A percentile compares a stretch with the other conserved stretches of the same genome.
These are phyloP conservation scores for Petrolisthes manimaculis DNA, from an alignment of 2,888 invertebrate genomes.

Conservation along the genomic window DNA sequence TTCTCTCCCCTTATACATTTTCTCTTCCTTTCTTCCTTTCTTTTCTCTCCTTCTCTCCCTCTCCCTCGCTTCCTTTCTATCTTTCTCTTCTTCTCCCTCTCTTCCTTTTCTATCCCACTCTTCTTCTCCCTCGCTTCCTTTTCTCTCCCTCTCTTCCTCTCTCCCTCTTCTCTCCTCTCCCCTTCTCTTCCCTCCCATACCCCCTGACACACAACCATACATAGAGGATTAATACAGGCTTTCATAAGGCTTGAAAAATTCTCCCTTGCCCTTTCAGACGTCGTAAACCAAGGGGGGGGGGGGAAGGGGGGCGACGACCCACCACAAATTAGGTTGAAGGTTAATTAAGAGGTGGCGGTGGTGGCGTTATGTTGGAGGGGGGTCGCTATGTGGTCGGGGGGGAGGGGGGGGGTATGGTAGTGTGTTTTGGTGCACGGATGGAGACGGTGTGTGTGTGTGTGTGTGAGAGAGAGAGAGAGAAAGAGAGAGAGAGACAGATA, in stretches of 20 bases:
- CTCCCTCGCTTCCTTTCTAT: slow-evolving; percentile 36
- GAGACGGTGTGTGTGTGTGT: neutral
- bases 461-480: neutral
- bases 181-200: neutral
- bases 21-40: slow-evolving; percentile 5
- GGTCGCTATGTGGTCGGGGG: neutral
- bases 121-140: neutral
- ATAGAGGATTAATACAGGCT: neutral
- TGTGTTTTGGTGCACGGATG: neutral
- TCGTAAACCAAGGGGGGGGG: neutral
- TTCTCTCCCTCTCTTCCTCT: slow-evolving; percentile 12
- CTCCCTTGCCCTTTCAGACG: neutral
- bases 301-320: neutral
- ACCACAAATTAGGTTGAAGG: neutral
- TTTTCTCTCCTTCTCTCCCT: slow-evolving; percentile 10
- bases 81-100: slow-evolving; percentile 43
- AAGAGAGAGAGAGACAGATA: too few species aligned
- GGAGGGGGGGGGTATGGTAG: neutral
- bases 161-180: slow-evolving; percentile 6
- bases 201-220: neutral
- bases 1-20: slow-evolving; percentile 30
- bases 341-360: neutral
- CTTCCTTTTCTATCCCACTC: slow-evolving; percentile 46
- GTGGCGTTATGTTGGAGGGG: neutral
- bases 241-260: neutral